A percentile compares a stretch with the other conserved stretches of the same genome.
These are phyloP conservation scores for Coracopsis vasa DNA, from an alignment of 2,113 vertebrate genomes.

Conservation along the genomic window DNA sequence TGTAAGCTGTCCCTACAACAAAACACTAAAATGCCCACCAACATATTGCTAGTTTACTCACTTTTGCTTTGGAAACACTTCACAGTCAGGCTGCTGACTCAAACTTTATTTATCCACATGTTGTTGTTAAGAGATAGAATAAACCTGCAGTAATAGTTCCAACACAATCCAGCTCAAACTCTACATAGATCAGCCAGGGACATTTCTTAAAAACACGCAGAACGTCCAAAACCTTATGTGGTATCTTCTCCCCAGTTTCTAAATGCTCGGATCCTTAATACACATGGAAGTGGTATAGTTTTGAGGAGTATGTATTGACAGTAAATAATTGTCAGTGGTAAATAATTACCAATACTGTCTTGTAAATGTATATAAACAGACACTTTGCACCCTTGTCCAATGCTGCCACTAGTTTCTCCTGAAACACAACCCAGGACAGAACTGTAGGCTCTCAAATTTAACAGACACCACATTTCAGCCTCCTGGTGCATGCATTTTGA, in stretches of 20 bases:
- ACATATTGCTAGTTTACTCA: not conserved
- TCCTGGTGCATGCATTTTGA: not conserved
- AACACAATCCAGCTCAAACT: not conserved
- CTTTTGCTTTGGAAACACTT: not conserved
- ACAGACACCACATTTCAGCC: not conserved
- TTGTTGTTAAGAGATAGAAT: not conserved
- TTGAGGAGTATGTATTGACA: not conserved
- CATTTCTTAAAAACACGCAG: not conserved
- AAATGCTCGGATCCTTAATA: not conserved
- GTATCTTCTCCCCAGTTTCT: not conserved
- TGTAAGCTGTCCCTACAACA: not conserved
- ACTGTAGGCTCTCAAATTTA: not conserved
- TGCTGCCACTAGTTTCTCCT: not conserved
- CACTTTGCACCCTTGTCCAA: not conserved
- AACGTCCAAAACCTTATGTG: not conserved
- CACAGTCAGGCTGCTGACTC: not conserved
- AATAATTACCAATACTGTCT: not conserved
- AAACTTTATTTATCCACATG: not conserved
- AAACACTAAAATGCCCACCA: not conserved
- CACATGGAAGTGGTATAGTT: fast-evolving
- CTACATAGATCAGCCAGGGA: not conserved
- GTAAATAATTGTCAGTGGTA: not conserved
- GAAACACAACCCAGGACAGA: not conserved
- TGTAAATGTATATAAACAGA: not conserved
- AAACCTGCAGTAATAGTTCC: not conserved